Evolutionary conservation across 2,797 vertebrate species (phyloP), one percentile per base, ranked within the genome.

Genomic region (Miichthys miiuy): DNA sequence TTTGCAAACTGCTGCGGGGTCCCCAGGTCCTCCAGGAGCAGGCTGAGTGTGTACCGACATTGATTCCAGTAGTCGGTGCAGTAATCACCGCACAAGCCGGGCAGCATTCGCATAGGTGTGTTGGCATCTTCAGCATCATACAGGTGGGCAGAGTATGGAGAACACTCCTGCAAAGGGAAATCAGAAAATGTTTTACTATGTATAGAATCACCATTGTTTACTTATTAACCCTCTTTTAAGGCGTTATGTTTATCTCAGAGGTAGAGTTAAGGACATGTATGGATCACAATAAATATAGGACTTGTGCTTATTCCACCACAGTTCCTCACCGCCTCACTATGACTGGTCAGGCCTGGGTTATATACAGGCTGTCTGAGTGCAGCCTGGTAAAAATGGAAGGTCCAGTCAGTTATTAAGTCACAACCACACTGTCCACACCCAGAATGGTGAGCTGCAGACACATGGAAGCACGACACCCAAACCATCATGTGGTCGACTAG

Each of bases 101-200:
- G 95, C 56, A 97, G 86, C 18, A 91, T 48, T 21, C 96, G 90
- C 89, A 96, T 94, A 0, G 94, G 95, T 0, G 96, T 96, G 91
- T 96, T 95, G 18, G 95, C 95, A 30, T 96, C 95, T 80, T 97
- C 96, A 0, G 96, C 95, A 38, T 97, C 96, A 3, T 93, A 97
- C 67, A 97, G 91, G 83, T 97, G 96, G 41, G 96, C 96, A 0
- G 96, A 79, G 9, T 96, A 97, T 1, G 96, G 96, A 16, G 96
- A 96, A 77, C 96, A 97, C 84, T 95, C 95, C 96, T 97, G 72
- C 13, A 63, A 67, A 64, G 47, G 34, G 34, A 38, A 38, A 38
- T 38, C 34, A n/a, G 21, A 62, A 21, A 4, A 25, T 1, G 0
- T 64, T 61, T 61, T 16, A 14, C 11, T 6, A 30, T 64, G 4